phyloP scores from a whole-genome alignment of 2,113 vertebrate species.

The Gila orcuttii region DNA sequence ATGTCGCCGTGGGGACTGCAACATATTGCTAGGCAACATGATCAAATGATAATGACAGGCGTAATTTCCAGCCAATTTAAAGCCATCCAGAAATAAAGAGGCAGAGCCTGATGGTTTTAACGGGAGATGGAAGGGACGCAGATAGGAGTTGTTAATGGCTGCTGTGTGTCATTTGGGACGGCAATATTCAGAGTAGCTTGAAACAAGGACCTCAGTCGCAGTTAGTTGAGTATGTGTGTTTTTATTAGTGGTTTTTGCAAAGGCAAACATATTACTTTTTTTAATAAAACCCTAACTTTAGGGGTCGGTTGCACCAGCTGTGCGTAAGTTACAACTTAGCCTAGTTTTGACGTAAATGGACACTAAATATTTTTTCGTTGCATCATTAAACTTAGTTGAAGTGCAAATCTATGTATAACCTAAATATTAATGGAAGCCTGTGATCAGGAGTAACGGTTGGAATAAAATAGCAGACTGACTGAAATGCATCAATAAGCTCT shows the following conservation, averaged over 20 bases:
- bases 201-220: background rate
- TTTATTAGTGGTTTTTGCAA: background rate
- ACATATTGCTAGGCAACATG: constrained; percentile 59
- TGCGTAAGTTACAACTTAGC: no score
- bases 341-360: no score
- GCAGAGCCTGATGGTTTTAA: constrained; percentile 55
- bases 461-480: no score
- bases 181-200: constrained; percentile 38
- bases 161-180: constrained; percentile 46
- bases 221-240: constrained; percentile 40
- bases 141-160: constrained; percentile 29
- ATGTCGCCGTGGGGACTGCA: constrained; percentile 60
- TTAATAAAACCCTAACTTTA: background rate
- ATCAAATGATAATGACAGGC: constrained; percentile 69
- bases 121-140: background rate
- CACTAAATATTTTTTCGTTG: no score
- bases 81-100: constrained; percentile 59
- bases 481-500: no score
- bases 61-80: constrained; percentile 65
- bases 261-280: background rate
- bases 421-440: no score
- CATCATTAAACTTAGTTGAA: no score
- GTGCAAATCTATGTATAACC: no score
- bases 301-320: no score
- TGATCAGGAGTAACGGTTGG: no score